These are phyloP conservation scores for Telenomus remus DNA, from an alignment of 1,140 invertebrate genomes.

Conservation along the genomic window DNA sequence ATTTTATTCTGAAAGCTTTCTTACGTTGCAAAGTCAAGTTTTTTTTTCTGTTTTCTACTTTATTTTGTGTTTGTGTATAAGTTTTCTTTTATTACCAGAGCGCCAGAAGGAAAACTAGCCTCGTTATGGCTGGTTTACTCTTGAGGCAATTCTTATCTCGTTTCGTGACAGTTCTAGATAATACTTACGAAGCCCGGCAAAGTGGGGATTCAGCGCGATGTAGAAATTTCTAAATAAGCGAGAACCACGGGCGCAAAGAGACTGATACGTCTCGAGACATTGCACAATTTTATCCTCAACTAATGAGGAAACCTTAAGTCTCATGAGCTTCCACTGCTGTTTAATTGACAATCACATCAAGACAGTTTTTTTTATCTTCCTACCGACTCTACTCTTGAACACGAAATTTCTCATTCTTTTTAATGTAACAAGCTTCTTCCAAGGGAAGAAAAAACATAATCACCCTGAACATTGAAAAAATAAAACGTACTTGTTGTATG, in stretches of 20 bases:
- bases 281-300: conserved; percentile 27
- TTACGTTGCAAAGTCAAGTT: no score
- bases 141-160: conserved; percentile 1
- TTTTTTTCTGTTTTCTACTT: not conserved
- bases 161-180: conserved; percentile 16
- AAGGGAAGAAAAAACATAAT: no score
- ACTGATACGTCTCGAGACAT: conserved; percentile 19
- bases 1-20: no score
- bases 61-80: not conserved
- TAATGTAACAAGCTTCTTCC: no score
- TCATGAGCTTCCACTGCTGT: conserved; percentile 16
- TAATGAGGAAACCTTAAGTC: conserved; percentile 28
- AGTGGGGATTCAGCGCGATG: conserved; percentile 8
- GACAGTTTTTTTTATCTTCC: no score
- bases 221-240: conserved; percentile 24
- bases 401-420: no score
- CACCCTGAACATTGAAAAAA: no score
- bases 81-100: not conserved
- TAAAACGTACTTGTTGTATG: no score
- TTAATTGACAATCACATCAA: conserved; percentile 2
- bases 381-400: no score
- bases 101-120: not conserved
- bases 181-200: conserved; percentile 6
- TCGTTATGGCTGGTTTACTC: not conserved
- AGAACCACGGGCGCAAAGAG: conserved; percentile 14